These are phyloP conservation scores for Rutpela maculata DNA, from an alignment of 2,888 invertebrate genomes.

Conservation along the genomic window DNA sequence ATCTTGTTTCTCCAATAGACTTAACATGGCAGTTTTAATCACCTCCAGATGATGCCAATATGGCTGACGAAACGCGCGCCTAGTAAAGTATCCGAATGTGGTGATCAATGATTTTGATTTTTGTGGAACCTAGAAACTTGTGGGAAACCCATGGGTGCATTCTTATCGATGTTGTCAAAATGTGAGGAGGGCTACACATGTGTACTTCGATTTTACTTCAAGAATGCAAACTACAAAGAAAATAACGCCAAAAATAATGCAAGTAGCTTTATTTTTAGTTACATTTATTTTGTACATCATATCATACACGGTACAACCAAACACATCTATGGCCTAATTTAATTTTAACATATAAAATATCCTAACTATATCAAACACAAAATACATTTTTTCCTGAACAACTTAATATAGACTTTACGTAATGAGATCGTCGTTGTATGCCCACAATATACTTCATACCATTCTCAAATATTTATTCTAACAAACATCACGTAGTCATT, in stretches of 20 bases:
- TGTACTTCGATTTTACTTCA: too few species aligned
- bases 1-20: too few species aligned
- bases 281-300: slow-evolving; percentile 61
- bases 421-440: slow-evolving; percentile 59
- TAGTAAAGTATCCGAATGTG: too few species aligned
- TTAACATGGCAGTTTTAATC: too few species aligned
- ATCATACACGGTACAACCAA: slow-evolving; percentile 59
- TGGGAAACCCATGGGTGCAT: too few species aligned
- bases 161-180: too few species aligned
- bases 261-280: slow-evolving; percentile 49
- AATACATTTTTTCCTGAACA: slow-evolving; percentile 44
- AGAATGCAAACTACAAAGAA: not conserved
- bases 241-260: slow-evolving; percentile 19
- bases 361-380: slow-evolving; percentile 46
- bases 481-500: slow-evolving; percentile 51
- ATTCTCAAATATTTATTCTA: slow-evolving; percentile 44
- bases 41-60: too few species aligned
- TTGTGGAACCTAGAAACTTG: too few species aligned
- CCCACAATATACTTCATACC: slow-evolving; percentile 51
- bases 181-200: too few species aligned
- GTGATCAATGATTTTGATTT: too few species aligned
- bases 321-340: slow-evolving; percentile 29
- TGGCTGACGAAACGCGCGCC: too few species aligned
- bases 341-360: slow-evolving; percentile 56
- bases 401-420: slow-evolving; percentile 52